Conservation (phyloP, 1,140 invertebrate species). For the Trichonephila clavipes region DNA sequence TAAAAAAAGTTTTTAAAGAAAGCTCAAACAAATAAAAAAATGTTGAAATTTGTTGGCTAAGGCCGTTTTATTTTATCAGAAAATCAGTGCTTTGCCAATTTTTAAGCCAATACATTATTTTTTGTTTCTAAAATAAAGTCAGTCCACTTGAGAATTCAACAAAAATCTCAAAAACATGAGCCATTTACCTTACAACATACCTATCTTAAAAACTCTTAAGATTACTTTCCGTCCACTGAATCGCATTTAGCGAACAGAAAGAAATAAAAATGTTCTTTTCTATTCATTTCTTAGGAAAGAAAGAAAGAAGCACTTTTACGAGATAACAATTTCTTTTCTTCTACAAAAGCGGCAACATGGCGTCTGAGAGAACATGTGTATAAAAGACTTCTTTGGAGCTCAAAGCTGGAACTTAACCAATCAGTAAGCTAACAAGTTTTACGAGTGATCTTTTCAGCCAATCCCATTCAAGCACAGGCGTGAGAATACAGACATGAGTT, state of each 20-base stretch:
- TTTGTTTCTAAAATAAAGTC: no score
- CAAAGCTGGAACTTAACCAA: not conserved
- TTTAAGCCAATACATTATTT: no score
- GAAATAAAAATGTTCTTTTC: not conserved
- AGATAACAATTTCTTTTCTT: constrained; percentile 14
- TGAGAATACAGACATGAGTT: not conserved
- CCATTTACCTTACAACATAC: not conserved
- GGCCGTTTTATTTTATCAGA: no score
- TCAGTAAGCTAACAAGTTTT: constrained; percentile 15
- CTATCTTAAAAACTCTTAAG: not conserved
- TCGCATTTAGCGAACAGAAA: not conserved
- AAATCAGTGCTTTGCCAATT: no score
- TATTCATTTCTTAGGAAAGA: not conserved
- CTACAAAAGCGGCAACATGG: constrained; percentile 20
- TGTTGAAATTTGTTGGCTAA: no score
- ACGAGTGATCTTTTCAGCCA: not conserved
- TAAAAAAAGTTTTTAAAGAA: no score
- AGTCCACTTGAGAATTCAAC: no score
- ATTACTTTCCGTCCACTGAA: not conserved
- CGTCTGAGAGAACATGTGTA: not conserved
- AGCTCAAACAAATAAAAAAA: no score
- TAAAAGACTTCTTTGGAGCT: not conserved
- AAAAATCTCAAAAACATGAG: not conserved
- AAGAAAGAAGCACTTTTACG: not conserved
- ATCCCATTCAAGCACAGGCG: not conserved